Conservation (phyloP, 2,888 invertebrate genomes). For the Mythimna ferrago region DNA sequence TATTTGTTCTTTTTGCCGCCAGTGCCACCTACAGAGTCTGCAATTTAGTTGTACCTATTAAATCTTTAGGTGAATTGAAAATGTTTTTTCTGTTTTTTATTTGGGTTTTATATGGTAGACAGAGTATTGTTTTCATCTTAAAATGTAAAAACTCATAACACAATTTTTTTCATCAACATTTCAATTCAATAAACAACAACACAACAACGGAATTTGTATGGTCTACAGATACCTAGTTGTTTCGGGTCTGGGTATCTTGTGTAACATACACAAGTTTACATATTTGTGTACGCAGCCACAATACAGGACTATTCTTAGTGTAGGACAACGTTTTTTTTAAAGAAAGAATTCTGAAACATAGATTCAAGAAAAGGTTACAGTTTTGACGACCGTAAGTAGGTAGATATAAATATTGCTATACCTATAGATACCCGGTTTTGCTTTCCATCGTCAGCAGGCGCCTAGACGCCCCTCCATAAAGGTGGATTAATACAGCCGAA, state of each 20-base stretch:
- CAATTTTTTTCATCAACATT: not conserved
- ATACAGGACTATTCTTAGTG: too few species aligned
- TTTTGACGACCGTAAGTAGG: not conserved
- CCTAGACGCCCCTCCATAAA: constrained; percentile 87
- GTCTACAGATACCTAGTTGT: too few species aligned
- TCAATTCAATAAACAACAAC: not conserved
- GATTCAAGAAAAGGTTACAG: not conserved
- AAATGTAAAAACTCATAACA: not conserved
- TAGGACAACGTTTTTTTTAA: too few species aligned
- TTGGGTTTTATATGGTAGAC: not conserved
- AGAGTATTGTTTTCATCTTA: not conserved
- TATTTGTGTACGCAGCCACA: too few species aligned
- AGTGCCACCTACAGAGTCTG: constrained; percentile 2
- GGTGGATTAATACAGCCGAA: constrained; percentile 90
- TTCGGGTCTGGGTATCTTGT: too few species aligned
- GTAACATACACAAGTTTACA: too few species aligned
- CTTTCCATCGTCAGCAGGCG: constrained; percentile 75
- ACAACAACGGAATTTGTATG: too few species aligned
- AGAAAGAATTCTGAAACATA: not conserved
- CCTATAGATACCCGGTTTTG: constrained; percentile 53
- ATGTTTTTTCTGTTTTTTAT: not conserved
- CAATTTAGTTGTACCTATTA: not conserved
- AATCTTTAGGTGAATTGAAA: not conserved
- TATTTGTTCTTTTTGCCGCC: constrained; percentile 8
- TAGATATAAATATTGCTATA: constrained; percentile 27